Evolutionary conservation across 2,113 vertebrate species (phyloP), one percentile per base, ranked within the genome.

Genomic region (Paradoxurus hermaphroditus): DNA sequence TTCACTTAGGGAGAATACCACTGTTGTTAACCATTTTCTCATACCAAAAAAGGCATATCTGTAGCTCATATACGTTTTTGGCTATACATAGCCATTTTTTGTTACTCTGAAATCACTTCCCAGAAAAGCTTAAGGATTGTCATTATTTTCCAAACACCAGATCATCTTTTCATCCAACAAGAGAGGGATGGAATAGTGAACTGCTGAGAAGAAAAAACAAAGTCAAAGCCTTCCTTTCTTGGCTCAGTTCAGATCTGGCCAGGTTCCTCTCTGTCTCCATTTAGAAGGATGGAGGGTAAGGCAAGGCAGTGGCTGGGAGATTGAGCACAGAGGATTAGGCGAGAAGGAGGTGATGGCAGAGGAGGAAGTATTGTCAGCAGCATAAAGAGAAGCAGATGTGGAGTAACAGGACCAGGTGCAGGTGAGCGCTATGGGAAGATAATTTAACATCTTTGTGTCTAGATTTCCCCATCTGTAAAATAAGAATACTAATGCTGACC

Each of bases 131-230:
- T 18, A 95, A 72, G 23, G 18, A 46, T 5, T 44, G 27, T 65
- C 21, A 34, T 93, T 67, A 8, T 53, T 85, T 67, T 96, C 56
- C 75, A 94, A 83, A 96, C 5, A 41, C 68, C 29, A 77, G 31
- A 27, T 49, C 63, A 44, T 90, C 41, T 82, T 87, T 90, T 44
- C 49, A 70, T 90, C 63, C 44, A 86, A 16, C 29, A 7, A 14
- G 19, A 18, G 39, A 63, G 39, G 4, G 27, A 2, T 36, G 6
- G 11, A 27, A 23, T 18, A 63, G 15, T 92, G 46, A 44, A 21
- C 16, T 53, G 90, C 29, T 49, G 19, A 68, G n/a, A 85, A 63
- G 18, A 56, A 34, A 41, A 67, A 53, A 27, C 21, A 39, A 65
- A 70, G 13, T 31, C 36, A 2, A 39, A 36, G 8, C 4, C 18